Base-by-base conservation (phyloP, 2,888 invertebrate species). In the Apomyelois bistriatella region DNA sequence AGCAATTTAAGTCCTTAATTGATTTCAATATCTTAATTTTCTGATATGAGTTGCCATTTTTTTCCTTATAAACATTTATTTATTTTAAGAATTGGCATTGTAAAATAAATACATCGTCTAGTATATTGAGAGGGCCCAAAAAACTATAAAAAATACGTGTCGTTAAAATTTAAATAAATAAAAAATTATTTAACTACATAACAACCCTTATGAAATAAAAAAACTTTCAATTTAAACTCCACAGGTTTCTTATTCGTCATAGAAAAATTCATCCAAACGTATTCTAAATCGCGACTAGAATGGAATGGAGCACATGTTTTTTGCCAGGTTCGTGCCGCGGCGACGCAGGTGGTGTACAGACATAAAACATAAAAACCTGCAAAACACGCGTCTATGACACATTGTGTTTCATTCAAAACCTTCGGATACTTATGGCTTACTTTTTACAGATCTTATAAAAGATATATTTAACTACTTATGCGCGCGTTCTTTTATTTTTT, bases 291-390 rank as follows among this genome's bases (percentile, higher is more conserved):
- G 68, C 70, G 74, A 67, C 68, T 56, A 65, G 63, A 70, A 63
- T 66, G 67, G 72, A 68, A 70, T 68, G 72, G 68, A 66, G 66
- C 59, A 60, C 57, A 52, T 54, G 57, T 73, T 83, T 85, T 86
- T 85, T 80, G 77, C 64, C 60, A 69, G 73, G 85, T 78, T 74
- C 85, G 85, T 85, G 85, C 84, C 79, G 52, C 35, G 10, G 13
- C 37, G 22, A 69, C 61, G 87, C 87, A 87, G 87, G 87, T 87
- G 86, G 87, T 87, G 86, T 69, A 64, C 62, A 65, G 62, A 60
- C 58, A 64, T 65, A 70, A 73, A 74, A 72, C 65, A 61, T 54
- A 43, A 53, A 63, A 70, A 76, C 76, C 74, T 76, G 76, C 72
- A 74, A 73, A 78, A 76, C 70, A 68, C 60, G 65, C 57, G 48